Conservation (phyloP, 92 coral and sea anemone species). For the Paramuricea clavata region DNA sequence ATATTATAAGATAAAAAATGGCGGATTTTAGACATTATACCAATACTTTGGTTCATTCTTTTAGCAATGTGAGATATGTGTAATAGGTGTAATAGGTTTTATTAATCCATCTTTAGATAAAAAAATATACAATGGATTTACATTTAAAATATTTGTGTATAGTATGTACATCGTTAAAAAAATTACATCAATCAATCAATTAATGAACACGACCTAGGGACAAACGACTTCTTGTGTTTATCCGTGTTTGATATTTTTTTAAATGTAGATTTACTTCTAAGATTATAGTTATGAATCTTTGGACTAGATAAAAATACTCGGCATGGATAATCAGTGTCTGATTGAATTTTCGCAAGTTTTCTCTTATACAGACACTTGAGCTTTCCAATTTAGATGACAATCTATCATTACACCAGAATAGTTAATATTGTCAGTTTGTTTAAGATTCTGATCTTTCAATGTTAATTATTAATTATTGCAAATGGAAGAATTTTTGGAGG, state of each 20-base stretch:
- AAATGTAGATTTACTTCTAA: neutral
- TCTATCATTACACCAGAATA: no score
- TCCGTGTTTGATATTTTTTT: neutral
- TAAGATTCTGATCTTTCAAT: no score
- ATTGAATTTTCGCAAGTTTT: neutral
- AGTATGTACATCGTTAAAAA: neutral
- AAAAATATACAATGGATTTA: slow-evolving; percentile 9
- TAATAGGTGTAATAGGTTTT: neutral
- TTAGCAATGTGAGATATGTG: no score
- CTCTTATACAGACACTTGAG: no score
- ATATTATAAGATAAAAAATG: no score
- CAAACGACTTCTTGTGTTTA: slow-evolving; percentile 14
- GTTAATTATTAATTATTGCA: no score
- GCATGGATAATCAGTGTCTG: slow-evolving; percentile 5
- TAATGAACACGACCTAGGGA: slow-evolving; percentile 16
- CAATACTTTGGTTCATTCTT: no score
- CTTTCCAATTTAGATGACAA: no score
- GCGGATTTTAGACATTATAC: no score
- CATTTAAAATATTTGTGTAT: neutral
- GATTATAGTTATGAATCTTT: slow-evolving; percentile 11
- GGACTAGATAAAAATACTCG: neutral
- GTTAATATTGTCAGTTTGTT: no score
- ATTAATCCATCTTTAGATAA: slow-evolving; percentile 7
- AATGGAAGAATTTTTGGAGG: no score
- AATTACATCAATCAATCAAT: neutral